Base-by-base conservation (phyloP, 2,113 vertebrate genomes). In the Cebus imitator region DNA sequence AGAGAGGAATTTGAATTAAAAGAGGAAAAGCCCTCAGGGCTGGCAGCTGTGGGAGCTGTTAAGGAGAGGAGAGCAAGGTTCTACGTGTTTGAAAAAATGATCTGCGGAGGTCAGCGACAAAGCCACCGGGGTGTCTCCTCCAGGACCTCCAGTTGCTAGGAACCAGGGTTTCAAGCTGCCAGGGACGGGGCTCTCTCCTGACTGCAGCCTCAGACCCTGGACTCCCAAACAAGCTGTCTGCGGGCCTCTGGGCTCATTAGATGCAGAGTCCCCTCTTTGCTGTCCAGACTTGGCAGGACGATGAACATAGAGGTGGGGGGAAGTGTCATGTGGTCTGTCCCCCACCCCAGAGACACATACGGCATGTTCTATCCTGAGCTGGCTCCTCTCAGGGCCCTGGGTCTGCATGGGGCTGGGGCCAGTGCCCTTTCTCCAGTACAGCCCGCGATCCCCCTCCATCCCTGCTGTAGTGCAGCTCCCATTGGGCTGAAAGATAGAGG, bases 61-160 rank as follows among this genome's bases (percentile, higher is more conserved):
- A 25, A 17, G 64, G 43, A 43, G 52, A 23, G 9, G 25, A 48
- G 25, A 82, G 64, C 52, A 48, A 72, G 52, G 14, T 16, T 20
- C 21, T 20, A 1, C 0, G 1, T 3, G 12, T 72, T 80, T 40
- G 55, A 50, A 57, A 55, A 90, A 25, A 37, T 7, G 25, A 30
- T 21, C 35, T 9, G 27, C 25, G n/a, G 14, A 2, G 5, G 23
- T 94, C 82, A 76, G 45, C 45, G 21, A 30, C 58, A n/a, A 8
- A 82, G 37, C 66, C 23, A 14, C 18, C 0, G 0, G 13, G 35
- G 2, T 3, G 2, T 32, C 72, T 16, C 52, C 21, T 7, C 48
- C 40, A 30, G 50, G 0, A 0, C 32, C 43, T 32, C 43, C 2
- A 0, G 1, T 1, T 37, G 6, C 78, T 12, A 7, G 3, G 78